A percentile compares a stretch with the other conserved stretches of the same genome.
These are phyloP conservation scores for Stegodyphus mimosarum DNA, from an alignment of 1,140 invertebrate genomes.

Conservation along the genomic window DNA sequence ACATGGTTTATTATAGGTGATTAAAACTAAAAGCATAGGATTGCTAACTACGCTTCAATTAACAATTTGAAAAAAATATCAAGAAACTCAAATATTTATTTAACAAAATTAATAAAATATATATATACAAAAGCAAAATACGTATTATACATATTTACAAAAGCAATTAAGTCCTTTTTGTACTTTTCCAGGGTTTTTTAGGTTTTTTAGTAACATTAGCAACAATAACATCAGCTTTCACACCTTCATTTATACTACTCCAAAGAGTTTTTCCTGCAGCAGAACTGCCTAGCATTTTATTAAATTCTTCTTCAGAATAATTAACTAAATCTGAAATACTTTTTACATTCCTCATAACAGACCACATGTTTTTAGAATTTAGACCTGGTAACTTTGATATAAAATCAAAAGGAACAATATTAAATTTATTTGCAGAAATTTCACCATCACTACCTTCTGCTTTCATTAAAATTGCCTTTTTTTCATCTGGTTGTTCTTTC, in stretches of 20 bases:
- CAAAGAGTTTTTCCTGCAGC: conserved; percentile 68
- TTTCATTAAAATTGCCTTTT: conserved; percentile 60
- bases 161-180: neutral
- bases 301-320: conserved; percentile 73
- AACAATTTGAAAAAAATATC: no score
- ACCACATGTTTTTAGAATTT: conserved; percentile 84
- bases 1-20: no score
- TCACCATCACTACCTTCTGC: conserved; percentile 66
- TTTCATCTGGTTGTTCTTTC: conserved; percentile 63
- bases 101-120: neutral
- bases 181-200: conserved; percentile 46
- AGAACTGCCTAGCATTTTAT: conserved; percentile 75
- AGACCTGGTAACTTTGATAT: conserved; percentile 90
- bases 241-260: conserved; percentile 67
- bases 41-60: no score
- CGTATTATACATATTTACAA: neutral
- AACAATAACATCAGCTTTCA: conserved; percentile 15
- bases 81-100: no score
- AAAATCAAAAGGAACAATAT: conserved; percentile 81
- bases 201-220: conserved; percentile 4
- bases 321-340: conserved; percentile 75
- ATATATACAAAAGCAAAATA: neutral
- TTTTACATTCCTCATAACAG: conserved; percentile 79
- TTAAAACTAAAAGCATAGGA: no score
- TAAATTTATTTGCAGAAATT: conserved; percentile 76